Conservation (phyloP, 2,888 invertebrate species). For the Eutolmus rufibarbis region DNA sequence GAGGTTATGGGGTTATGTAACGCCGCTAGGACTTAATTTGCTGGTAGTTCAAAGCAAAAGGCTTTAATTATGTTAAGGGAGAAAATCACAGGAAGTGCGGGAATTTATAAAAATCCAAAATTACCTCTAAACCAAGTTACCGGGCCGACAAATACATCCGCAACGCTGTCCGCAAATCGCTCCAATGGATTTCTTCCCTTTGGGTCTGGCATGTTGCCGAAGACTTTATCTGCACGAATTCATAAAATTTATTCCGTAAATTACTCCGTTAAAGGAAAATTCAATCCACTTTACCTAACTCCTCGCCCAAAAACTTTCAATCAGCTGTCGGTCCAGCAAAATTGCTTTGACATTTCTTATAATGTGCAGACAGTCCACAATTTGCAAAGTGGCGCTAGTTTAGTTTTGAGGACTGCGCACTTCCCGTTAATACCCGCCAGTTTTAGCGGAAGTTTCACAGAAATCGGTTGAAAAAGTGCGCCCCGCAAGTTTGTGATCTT, state of each 20-base stretch:
- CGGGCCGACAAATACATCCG: slow-evolving; percentile 71
- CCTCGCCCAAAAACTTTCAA: background rate
- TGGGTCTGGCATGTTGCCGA: slow-evolving; percentile 48
- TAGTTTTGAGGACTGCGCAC: background rate
- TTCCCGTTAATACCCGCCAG: background rate
- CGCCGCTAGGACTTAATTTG: background rate
- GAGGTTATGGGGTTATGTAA: slow-evolving; percentile 51
- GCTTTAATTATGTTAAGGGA: background rate
- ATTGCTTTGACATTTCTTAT: background rate
- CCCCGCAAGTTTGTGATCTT: background rate
- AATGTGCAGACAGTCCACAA: background rate
- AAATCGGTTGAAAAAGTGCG: background rate
- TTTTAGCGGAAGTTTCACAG: background rate
- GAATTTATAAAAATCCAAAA: slow-evolving; percentile 45
- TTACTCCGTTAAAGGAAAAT: background rate
- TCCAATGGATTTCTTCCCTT: slow-evolving; percentile 57
- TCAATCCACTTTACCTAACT: background rate
- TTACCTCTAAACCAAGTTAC: slow-evolving; percentile 80
- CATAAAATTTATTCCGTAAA: background rate
- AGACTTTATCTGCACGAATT: background rate
- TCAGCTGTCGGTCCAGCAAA: background rate
- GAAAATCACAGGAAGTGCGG: background rate
- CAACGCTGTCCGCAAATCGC: slow-evolving; percentile 66
- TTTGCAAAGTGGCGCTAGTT: background rate
- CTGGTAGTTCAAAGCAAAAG: background rate